Base-by-base conservation (phyloP, 2,888 invertebrate genomes). In the Meandrusa payeni region DNA sequence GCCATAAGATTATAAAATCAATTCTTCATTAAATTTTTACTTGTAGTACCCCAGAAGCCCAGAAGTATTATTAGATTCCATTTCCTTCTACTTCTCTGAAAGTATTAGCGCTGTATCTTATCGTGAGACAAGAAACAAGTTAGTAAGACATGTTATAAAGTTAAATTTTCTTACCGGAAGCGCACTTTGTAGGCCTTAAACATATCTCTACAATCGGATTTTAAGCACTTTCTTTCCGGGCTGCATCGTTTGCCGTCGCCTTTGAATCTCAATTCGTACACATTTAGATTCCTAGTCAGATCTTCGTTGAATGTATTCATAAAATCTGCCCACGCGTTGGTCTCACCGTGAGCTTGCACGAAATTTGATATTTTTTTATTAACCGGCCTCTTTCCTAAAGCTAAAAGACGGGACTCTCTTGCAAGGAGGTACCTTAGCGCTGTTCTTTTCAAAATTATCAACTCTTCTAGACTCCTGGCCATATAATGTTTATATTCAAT, bases 301-400 rank as follows among this genome's bases (percentile, higher is more conserved):
- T 85, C 83, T 40, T 82, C 83, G 40, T 70, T 75, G 2, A 82
- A 48, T 1, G 76, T 61, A 23, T 83, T 81, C 45, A 71, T 50
- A 47, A 81, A 78, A 23, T 59, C 66, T 0, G 66, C 55, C 78
- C 76, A 78, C 7, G 70, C 59, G 24, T 62, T 67, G 22, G 52
- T 68, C 2, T 76, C 70, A 39, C 73, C 63, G 22, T 78, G 67
- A 0, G 29, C 65, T 7, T 61, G 65, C 1, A 83, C 61, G 39
- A 75, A 73, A 34, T 78, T 73, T 0, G 82, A 64, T 1, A 82
- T 77, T 64, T 83, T 83, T 23, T 75, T 77, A 47, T 82, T 83
- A 0, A 78, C 63, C 0, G 81, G 81, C 9, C 58, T 76, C 33
- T 81, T 78, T 1, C 81, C 81, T 1, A 78, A 47, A 0, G 76